Evolutionary conservation across 2,113 vertebrate genomes (phyloP).

Genomic region (Eonycteris spelaea): DNA sequence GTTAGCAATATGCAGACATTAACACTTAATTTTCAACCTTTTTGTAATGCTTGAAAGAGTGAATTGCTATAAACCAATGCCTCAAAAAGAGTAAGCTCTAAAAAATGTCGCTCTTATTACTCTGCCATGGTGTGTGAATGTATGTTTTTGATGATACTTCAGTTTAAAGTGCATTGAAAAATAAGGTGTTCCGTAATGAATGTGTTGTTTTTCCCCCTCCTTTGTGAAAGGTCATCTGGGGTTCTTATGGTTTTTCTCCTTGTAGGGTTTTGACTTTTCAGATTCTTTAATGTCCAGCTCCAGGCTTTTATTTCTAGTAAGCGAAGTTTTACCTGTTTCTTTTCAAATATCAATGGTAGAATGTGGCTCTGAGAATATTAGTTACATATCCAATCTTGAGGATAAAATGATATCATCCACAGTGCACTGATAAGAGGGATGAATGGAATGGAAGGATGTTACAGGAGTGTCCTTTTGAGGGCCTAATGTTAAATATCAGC

Average conservation of each 20-base stretch:
- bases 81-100: not conserved
- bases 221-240: constrained; percentile 39
- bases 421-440: not conserved
- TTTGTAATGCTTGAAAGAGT: not conserved
- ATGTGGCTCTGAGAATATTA: not conserved
- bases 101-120: not conserved
- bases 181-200: not conserved
- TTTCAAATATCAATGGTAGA: constrained; percentile 12
- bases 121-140: not conserved
- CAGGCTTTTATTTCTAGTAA: accelerated
- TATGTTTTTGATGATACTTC: constrained; percentile 20
- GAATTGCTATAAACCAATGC: not conserved
- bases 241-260: constrained; percentile 32
- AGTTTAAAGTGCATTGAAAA: constrained; percentile 57
- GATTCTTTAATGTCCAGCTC: too few relatives aligned
- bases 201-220: not conserved
- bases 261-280: not conserved
- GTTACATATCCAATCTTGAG: not conserved
- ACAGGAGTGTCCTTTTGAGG: not conserved
- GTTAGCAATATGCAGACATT: not conserved
- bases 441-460: too few relatives aligned
- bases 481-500: constrained; percentile 2
- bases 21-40: not conserved
- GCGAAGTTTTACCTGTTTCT: not conserved
- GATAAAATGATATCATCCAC: too few relatives aligned